These are phyloP conservation scores for Stigmatopora argus DNA, from an alignment of 2,113 vertebrate species.

Conservation along the genomic window DNA sequence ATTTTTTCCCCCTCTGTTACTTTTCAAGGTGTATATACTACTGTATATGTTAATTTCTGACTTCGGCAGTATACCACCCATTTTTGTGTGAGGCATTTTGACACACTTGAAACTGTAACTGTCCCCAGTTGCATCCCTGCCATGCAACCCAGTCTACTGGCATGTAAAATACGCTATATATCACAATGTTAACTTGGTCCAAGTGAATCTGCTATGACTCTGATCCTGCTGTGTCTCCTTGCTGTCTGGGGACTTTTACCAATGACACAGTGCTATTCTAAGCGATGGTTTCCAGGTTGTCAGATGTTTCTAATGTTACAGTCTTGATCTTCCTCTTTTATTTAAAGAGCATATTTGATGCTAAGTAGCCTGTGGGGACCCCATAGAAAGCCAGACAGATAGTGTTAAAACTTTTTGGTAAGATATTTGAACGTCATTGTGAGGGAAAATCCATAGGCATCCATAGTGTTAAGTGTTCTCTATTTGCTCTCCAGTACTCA, in stretches of 20 bases:
- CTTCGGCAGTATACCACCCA: constrained; percentile 43
- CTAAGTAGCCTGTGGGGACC: neutral
- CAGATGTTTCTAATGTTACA: neutral
- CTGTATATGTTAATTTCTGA: constrained; percentile 1
- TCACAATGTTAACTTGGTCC: constrained; percentile 34
- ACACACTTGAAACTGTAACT: constrained; percentile 37
- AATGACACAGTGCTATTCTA: constrained; percentile 1
- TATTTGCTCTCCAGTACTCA: too few relatives aligned
- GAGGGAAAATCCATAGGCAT: neutral
- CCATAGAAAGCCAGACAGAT: neutral
- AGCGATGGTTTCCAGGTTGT: neutral
- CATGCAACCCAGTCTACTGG: constrained; percentile 45
- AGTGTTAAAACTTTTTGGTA: constrained; percentile 1
- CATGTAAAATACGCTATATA: constrained; percentile 39
- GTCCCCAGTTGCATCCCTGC: constrained; percentile 30
- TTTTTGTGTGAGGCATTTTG: constrained; percentile 35
- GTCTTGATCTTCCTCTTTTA: neutral
- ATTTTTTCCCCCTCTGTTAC: constrained; percentile 3
- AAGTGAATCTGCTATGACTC: constrained; percentile 33
- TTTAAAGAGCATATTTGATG: constrained; percentile 10
- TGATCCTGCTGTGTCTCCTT: constrained; percentile 42
- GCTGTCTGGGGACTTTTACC: constrained; percentile 38
- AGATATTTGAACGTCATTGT: constrained; percentile 4
- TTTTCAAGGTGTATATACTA: constrained; percentile 7
- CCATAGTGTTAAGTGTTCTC: too few relatives aligned